A percentile compares a stretch with the other conserved stretches of the same genome.
These are phyloP conservation scores for Drosophila gaucha DNA, from an alignment of 2,888 invertebrate species.

Conservation along the genomic window DNA sequence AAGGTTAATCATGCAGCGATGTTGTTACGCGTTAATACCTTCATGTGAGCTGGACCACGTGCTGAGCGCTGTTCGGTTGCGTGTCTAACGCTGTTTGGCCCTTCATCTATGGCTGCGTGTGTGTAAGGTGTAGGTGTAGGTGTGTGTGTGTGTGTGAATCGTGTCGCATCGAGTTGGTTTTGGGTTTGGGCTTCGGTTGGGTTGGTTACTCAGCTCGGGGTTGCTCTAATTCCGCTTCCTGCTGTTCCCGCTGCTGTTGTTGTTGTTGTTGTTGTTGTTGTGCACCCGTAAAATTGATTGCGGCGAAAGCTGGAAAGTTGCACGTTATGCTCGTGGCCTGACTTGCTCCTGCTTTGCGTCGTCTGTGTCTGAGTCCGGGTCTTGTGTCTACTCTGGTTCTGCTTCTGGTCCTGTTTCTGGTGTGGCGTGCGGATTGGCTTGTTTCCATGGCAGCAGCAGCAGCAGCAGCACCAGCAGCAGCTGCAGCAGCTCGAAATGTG, in stretches of 20 bases:
- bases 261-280: constrained; percentile 38
- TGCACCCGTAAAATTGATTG: constrained; percentile 80
- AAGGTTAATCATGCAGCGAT: constrained; percentile 84
- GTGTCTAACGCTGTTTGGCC: constrained; percentile 61
- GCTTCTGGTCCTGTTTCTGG: constrained; percentile 46
- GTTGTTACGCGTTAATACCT: constrained; percentile 85
- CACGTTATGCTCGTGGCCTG: constrained; percentile 79
- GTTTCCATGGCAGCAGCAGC: constrained; percentile 41
- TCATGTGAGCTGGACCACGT: constrained; percentile 85
- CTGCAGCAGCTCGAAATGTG: constrained; percentile 36
- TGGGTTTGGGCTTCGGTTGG: constrained; percentile 16
- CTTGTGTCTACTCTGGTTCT: constrained; percentile 18
- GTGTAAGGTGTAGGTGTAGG: constrained; percentile 3
- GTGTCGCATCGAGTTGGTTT: constrained; percentile 34
- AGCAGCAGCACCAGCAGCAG: constrained; percentile 13
- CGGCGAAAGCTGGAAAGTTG: constrained; percentile 83
- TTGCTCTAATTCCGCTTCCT: constrained; percentile 69
- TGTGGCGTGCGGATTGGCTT: constrained; percentile 57
- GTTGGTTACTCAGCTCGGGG: constrained; percentile 49
- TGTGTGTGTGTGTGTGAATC: constrained; percentile 12
- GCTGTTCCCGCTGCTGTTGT: constrained; percentile 23
- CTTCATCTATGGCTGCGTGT: constrained; percentile 8
- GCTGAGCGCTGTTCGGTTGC: constrained; percentile 64
- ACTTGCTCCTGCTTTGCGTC: constrained; percentile 66
- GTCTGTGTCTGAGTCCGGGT: constrained; percentile 21